Evolutionary conservation across 2,113 vertebrate species (phyloP).

Genomic region (Callipepla californica): DNA sequence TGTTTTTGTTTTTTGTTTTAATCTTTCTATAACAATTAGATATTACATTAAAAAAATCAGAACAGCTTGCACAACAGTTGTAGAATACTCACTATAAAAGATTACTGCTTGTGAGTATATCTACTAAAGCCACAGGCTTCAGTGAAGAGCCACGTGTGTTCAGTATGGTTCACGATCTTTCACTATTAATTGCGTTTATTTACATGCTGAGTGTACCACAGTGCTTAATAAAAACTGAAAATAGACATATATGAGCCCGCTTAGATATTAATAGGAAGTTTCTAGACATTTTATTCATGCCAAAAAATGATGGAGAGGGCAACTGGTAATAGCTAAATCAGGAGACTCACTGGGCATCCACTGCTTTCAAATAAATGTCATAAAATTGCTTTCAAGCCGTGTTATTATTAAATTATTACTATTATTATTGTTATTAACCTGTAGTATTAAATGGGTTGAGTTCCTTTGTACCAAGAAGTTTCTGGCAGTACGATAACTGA

Average conservation of each 20-base stretch:
- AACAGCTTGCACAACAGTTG: not conserved
- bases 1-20: too few relatives aligned
- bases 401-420: not conserved
- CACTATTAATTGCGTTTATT: not conserved
- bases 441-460: not conserved
- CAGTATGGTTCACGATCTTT: rapidly evolving
- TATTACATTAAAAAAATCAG: not conserved
- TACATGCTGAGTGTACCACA: not conserved
- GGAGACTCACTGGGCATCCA: not conserved
- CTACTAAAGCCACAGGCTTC: not conserved
- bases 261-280: not conserved
- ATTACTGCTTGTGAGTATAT: not conserved
- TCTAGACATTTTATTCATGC: not conserved
- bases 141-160: not conserved
- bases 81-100: not conserved
- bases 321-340: not conserved
- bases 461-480: not conserved
- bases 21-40: not conserved
- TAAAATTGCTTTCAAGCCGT: not conserved
- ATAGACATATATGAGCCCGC: not conserved
- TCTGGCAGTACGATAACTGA: rapidly evolving
- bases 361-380: not conserved
- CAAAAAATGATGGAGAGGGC: not conserved
- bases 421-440: not conserved
- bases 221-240: rapidly evolving